A percentile compares a stretch with the other conserved stretches of the same genome.
Evolutionary conservation across 1,140 invertebrate species (phyloP).

Genomic region (Choristoneura fumiferana): DNA sequence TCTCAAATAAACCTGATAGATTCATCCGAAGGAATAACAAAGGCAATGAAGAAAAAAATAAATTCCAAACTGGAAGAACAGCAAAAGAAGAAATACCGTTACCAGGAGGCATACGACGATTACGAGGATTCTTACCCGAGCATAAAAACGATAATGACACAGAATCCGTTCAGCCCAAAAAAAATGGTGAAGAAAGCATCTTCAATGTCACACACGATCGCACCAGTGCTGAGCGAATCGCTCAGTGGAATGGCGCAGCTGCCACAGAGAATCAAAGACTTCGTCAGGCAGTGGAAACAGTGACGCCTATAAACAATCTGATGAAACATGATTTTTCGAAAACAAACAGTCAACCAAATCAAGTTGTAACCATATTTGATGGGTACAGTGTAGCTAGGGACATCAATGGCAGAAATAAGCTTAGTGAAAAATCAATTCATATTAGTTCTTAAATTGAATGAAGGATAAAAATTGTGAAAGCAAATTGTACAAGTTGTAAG

Average conservation of each 20-base stretch:
- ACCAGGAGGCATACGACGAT: slow-evolving; percentile 59
- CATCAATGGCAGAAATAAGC: slow-evolving; percentile 62
- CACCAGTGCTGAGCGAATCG: slow-evolving; percentile 62
- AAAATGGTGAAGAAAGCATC: slow-evolving; percentile 53
- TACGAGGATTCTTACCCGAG: slow-evolving; percentile 53
- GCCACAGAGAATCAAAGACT: slow-evolving; percentile 61
- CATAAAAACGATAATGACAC: slow-evolving; percentile 33
- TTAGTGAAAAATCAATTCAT: slow-evolving; percentile 52
- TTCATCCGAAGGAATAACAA: slow-evolving; percentile 42
- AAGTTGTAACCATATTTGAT: slow-evolving; percentile 63
- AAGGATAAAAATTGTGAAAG: too few species aligned
- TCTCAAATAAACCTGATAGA: slow-evolving; percentile 39
- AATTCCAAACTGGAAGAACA: slow-evolving; percentile 57
- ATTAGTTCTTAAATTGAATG: slow-evolving; percentile 34
- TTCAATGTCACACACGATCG: slow-evolving; percentile 49
- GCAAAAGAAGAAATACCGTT: slow-evolving; percentile 55
- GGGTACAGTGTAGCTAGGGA: slow-evolving; percentile 69
- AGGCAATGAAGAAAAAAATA: slow-evolving; percentile 54
- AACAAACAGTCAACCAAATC: slow-evolving; percentile 33
- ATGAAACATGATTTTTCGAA: slow-evolving; percentile 24
- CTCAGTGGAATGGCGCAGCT: slow-evolving; percentile 57
- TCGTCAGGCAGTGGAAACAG: slow-evolving; percentile 58
- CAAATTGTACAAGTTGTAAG: too few species aligned
- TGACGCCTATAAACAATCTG: slow-evolving; percentile 32
- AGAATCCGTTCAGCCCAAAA: slow-evolving; percentile 42